Evolutionary conservation across 2,888 invertebrate genomes (phyloP).

Genomic region (Amiota communis): DNA sequence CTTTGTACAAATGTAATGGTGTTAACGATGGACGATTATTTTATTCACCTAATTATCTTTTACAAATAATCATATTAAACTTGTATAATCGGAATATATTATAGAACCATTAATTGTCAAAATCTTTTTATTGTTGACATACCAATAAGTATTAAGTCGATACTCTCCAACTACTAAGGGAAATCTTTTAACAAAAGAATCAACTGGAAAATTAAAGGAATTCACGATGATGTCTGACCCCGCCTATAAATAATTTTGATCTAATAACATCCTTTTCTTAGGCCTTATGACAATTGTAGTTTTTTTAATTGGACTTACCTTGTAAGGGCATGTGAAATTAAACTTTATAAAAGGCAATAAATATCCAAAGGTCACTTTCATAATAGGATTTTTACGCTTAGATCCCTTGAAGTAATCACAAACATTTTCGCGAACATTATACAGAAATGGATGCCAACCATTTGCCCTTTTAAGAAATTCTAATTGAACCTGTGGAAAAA

Average conservation of each 20-base stretch:
- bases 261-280: no score
- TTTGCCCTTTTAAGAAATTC: conserved; percentile 29
- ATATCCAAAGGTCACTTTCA: conserved; percentile 48
- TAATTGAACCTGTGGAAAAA: neutral
- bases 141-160: neutral
- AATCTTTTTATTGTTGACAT: neutral
- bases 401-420: conserved; percentile 22
- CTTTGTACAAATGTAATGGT: no score
- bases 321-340: neutral
- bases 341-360: conserved; percentile 1
- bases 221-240: neutral
- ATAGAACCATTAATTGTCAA: neutral
- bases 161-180: neutral
- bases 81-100: conserved; percentile 18
- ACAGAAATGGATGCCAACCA: conserved; percentile 42
- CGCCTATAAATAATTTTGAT: no score
- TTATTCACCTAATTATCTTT: no score
- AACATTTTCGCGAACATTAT: conserved; percentile 31
- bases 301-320: neutral
- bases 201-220: neutral
- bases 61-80: neutral
- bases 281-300: neutral
- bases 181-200: neutral
- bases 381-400: conserved; percentile 52
- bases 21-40: no score